Conservation (phyloP, 2,797 vertebrate species). For the Apogon hyalosoma region DNA sequence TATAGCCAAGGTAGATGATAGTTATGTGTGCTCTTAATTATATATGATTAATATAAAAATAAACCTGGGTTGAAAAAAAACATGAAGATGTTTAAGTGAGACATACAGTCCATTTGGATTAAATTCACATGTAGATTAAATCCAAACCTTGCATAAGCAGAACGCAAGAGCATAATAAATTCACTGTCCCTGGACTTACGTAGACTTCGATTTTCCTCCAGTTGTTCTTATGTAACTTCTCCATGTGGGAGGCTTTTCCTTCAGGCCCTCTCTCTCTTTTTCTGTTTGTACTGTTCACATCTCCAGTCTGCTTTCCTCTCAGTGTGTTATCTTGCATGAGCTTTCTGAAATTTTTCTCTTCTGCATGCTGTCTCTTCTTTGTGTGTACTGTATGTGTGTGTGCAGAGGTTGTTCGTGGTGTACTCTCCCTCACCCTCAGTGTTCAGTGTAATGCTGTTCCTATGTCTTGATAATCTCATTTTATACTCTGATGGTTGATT, state of each 20-base stretch:
- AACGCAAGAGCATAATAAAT: slow-evolving; percentile 48
- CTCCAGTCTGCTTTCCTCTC: slow-evolving; percentile 55
- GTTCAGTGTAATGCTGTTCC: slow-evolving; percentile 65
- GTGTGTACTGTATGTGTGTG: slow-evolving; percentile 59
- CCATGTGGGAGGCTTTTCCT: slow-evolving; percentile 69
- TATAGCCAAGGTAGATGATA: slow-evolving; percentile 1
- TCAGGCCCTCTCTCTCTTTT: slow-evolving; percentile 37
- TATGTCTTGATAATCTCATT: slow-evolving; percentile 63
- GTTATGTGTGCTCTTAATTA: no score
- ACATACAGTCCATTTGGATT: slow-evolving; percentile 9
- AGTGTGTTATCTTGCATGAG: slow-evolving; percentile 76
- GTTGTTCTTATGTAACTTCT: slow-evolving; percentile 70
- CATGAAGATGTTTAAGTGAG: neutral
- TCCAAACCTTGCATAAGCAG: slow-evolving; percentile 37
- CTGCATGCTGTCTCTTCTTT: slow-evolving; percentile 67
- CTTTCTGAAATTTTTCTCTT: slow-evolving; percentile 64
- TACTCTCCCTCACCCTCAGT: slow-evolving; percentile 52
- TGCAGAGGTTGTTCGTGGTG: slow-evolving; percentile 38
- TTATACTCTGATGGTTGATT: slow-evolving; percentile 63
- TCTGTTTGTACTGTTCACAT: slow-evolving; percentile 44
- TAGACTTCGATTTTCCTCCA: slow-evolving; percentile 62
- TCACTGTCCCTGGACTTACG: slow-evolving; percentile 47
- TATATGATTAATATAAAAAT: no score
- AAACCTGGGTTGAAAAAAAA: no score
- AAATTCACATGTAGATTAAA: slow-evolving; percentile 24